A percentile compares a stretch with the other conserved stretches of the same genome.
Evolutionary conservation across 2,888 invertebrate genomes (phyloP).

Genomic region (Hoplodrina blanda): DNA sequence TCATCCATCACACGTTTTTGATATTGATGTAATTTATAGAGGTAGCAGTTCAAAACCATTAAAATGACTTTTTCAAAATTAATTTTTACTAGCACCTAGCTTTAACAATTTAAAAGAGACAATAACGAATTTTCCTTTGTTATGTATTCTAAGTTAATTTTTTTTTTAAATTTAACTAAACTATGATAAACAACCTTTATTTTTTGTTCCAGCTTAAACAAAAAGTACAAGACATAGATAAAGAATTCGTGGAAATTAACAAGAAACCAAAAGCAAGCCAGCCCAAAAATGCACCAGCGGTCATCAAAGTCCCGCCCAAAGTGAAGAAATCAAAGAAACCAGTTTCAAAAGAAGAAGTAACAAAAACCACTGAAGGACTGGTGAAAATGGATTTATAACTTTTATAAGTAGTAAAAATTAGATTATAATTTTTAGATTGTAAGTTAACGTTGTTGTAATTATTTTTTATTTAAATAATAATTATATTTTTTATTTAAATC

Average conservation of each 20-base stretch:
- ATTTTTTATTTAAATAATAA: constrained; percentile 28
- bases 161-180: no score
- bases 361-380: constrained; percentile 78
- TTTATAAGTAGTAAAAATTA: not conserved
- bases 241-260: constrained; percentile 82
- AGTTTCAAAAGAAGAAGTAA: constrained; percentile 81
- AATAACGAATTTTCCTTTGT: no score
- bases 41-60: no score
- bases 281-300: constrained; percentile 59
- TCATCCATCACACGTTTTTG: no score
- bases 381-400: constrained; percentile 84
- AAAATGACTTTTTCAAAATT: no score
- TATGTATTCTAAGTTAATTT: no score
- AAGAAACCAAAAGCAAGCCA: constrained; percentile 72
- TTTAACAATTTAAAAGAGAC: no score
- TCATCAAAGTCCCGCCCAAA: constrained; percentile 69
- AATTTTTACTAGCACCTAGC: no score
- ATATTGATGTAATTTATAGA: no score
- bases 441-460: constrained; percentile 29
- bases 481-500: constrained; percentile 36
- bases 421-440: not conserved
- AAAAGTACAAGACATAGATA: constrained; percentile 84
- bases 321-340: constrained; percentile 71
- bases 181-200: not conserved
- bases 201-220: constrained; percentile 82